phyloP scores from a whole-genome alignment of 2,113 vertebrate genomes.

The Siniperca knerii region DNA sequence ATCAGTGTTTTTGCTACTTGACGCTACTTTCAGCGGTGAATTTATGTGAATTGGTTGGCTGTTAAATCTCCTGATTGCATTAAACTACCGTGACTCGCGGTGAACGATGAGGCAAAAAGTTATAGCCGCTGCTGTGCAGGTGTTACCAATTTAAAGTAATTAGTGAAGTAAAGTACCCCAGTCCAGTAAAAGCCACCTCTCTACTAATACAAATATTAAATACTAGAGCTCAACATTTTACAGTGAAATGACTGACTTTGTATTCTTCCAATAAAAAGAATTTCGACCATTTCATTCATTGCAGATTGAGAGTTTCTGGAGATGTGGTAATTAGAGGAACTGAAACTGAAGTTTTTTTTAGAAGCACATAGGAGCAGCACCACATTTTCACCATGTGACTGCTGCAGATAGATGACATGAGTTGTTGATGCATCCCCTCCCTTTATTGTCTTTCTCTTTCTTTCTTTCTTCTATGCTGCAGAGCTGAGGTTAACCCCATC shows the following conservation, averaged over 20 bases:
- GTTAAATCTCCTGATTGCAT: neutral
- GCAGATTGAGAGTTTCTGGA: neutral
- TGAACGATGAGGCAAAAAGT: too few species aligned
- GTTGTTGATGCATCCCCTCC: neutral
- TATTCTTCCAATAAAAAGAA: neutral
- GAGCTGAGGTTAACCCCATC: neutral
- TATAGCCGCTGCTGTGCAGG: neutral
- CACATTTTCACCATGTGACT: neutral
- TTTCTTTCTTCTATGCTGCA: neutral
- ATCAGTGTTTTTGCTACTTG: too few species aligned
- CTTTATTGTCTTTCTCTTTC: neutral
- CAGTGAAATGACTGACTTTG: neutral
- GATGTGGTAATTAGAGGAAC: neutral
- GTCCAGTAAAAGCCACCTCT: neutral
- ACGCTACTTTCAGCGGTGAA: too few species aligned
- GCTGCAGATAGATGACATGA: neutral
- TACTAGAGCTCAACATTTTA: neutral
- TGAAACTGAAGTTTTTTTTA: neutral
- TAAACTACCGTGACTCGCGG: too few species aligned
- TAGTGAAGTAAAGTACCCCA: too few species aligned
- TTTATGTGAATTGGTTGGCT: neutral
- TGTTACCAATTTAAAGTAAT: neutral
- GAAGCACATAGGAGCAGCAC: too few species aligned
- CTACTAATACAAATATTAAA: neutral
- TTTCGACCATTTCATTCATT: neutral